A percentile compares a stretch with the other conserved stretches of the same genome.
phyloP scores from a whole-genome alignment of 2,113 vertebrate genomes.

The Bolborhynchus lineola region DNA sequence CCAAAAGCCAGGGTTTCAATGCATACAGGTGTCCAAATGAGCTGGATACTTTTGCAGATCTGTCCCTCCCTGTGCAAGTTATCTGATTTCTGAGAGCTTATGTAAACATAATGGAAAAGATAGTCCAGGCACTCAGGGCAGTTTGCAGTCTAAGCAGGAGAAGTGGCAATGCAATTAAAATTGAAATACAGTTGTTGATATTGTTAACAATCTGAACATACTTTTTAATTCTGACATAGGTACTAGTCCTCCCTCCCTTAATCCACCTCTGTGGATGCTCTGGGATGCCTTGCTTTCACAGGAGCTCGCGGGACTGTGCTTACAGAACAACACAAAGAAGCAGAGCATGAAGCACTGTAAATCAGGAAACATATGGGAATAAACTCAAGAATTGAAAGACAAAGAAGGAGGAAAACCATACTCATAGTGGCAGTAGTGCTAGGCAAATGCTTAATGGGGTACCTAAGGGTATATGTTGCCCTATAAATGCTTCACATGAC shows the following conservation, averaged over 20 bases:
- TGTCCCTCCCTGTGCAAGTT: background rate
- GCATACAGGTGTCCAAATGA: rapidly evolving
- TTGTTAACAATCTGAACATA: background rate
- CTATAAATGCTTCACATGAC: background rate
- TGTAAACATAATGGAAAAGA: background rate
- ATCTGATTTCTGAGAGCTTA: background rate
- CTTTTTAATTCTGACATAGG: background rate
- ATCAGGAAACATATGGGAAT: background rate
- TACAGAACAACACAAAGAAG: background rate
- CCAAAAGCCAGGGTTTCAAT: background rate
- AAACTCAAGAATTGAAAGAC: background rate
- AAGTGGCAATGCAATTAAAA: background rate
- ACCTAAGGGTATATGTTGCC: background rate
- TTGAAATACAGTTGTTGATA: background rate
- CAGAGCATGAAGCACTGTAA: background rate
- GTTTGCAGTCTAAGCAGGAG: background rate
- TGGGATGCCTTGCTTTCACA: background rate
- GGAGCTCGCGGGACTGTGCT: background rate
- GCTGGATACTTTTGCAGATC: background rate
- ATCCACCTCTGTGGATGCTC: rapidly evolving
- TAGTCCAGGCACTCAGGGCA: background rate
- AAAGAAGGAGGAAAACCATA: background rate
- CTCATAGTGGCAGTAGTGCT: background rate
- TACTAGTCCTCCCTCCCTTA: background rate
- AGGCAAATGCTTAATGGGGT: background rate